Conservation (phyloP, 2,797 vertebrate genomes). For the Xiphorhynchus erythropygius region DNA sequence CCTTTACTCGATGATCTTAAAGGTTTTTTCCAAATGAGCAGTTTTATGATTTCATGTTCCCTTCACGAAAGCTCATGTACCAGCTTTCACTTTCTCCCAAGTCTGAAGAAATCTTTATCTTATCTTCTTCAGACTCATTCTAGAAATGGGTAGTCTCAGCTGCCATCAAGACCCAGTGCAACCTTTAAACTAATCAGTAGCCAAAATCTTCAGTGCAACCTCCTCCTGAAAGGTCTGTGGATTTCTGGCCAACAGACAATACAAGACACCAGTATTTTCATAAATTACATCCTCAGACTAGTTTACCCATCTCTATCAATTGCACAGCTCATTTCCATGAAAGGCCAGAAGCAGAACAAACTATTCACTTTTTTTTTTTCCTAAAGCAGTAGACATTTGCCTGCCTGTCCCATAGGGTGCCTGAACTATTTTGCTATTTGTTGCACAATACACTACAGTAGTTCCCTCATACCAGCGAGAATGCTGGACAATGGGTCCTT, state of each 20-base stretch:
- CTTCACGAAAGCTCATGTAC: accelerated
- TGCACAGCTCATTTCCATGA: neutral
- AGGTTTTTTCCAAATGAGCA: neutral
- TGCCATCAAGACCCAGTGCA: neutral
- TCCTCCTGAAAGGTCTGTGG: accelerated
- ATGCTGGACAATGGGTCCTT: slow-evolving; percentile 51
- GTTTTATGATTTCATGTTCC: neutral
- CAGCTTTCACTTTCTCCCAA: neutral
- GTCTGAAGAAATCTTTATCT: neutral
- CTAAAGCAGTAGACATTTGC: slow-evolving; percentile 34
- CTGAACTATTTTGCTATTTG: slow-evolving; percentile 39
- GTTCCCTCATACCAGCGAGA: slow-evolving; percentile 4
- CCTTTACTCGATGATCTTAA: neutral
- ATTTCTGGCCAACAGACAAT: neutral
- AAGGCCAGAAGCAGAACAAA: slow-evolving; percentile 12
- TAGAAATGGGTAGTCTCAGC: neutral
- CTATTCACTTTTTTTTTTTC: neutral
- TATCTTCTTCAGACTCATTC: neutral
- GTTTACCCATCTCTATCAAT: neutral
- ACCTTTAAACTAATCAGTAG: neutral
- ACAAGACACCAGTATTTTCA: neutral
- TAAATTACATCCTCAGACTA: neutral
- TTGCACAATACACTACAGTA: slow-evolving; percentile 40
- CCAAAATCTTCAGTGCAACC: neutral
- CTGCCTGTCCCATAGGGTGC: slow-evolving; percentile 22